These are phyloP conservation scores for Phyllostomus discolor DNA, from an alignment of 2,113 vertebrate genomes.

Conservation along the genomic window DNA sequence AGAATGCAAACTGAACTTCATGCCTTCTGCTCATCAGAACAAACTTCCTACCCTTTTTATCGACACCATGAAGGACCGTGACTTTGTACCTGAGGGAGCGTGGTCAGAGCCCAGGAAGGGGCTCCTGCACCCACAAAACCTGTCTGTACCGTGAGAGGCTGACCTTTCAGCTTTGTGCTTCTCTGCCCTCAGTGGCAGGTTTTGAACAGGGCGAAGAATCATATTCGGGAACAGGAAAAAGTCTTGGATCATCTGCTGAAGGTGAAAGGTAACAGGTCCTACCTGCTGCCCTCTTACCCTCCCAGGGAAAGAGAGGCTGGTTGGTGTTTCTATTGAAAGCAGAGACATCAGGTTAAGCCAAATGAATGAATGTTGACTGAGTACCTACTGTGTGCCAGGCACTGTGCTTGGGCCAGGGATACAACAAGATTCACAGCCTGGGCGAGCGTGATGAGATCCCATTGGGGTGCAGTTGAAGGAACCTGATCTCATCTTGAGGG, in stretches of 20 bases:
- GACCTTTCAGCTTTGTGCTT: constrained; percentile 58
- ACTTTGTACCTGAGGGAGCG: neutral
- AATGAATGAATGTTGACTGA: neutral
- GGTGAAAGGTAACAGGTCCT: constrained; percentile 81
- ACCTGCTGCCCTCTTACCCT: neutral
- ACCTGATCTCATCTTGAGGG: neutral
- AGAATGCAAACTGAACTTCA: neutral
- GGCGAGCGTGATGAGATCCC: neutral
- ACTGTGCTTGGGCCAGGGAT: neutral
- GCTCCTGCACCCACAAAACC: neutral
- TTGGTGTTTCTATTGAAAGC: neutral
- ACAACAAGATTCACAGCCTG: fast-evolving
- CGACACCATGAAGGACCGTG: neutral
- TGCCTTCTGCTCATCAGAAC: neutral
- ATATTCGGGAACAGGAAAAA: constrained; percentile 84
- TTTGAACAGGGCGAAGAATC: constrained; percentile 82
- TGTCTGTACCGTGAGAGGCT: neutral
- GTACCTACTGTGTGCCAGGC: neutral
- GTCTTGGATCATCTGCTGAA: constrained; percentile 82
- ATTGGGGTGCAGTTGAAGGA: neutral
- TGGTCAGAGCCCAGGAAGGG: neutral
- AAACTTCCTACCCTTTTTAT: neutral
- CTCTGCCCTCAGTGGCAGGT: constrained; percentile 86
- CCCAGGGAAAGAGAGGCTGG: neutral
- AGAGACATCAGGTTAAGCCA: neutral